Evolutionary conservation across 2,113 vertebrate species (phyloP).

Genomic region (Hippocampus guttulatus): DNA sequence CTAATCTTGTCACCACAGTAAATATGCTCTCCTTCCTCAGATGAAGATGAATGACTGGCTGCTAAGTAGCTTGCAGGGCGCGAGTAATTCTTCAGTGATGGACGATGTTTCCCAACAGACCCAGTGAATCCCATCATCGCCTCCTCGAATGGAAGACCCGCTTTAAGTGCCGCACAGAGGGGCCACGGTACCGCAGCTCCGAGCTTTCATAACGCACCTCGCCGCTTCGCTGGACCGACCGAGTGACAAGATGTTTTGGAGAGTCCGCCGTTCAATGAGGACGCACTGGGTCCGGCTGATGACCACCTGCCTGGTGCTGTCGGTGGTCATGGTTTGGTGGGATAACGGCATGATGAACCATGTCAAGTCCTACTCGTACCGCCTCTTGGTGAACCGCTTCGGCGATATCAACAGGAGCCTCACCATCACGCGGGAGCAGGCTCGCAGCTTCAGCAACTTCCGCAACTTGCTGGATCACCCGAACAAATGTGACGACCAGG

Average conservation of each 20-base stretch:
- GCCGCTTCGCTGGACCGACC: constrained; percentile 13
- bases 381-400: constrained; percentile 84
- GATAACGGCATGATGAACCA: constrained; percentile 75
- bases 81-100: constrained; percentile 5
- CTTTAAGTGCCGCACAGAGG: constrained; percentile 21
- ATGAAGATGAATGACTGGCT: constrained; percentile 9
- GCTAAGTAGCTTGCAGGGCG: neutral
- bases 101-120: constrained; percentile 12
- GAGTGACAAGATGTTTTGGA: constrained; percentile 78
- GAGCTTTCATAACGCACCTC: neutral
- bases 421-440: constrained; percentile 72
- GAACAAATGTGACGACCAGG: constrained; percentile 76
- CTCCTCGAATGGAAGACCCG: constrained; percentile 55
- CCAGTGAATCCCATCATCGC: constrained; percentile 12
- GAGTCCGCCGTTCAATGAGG: constrained; percentile 77
- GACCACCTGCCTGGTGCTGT: constrained; percentile 81
- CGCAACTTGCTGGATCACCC: constrained; percentile 83
- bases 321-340: constrained; percentile 83
- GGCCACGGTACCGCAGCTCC: constrained; percentile 25
- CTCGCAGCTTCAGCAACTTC: constrained; percentile 65
- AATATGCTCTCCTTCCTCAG: constrained; percentile 18
- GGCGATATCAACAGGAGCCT: constrained; percentile 81
- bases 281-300: constrained; percentile 78
- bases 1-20: neutral
- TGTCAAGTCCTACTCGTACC: constrained; percentile 85